Evolutionary conservation across 2,797 vertebrate species (phyloP).

Genomic region (Acanthis flammea): DNA sequence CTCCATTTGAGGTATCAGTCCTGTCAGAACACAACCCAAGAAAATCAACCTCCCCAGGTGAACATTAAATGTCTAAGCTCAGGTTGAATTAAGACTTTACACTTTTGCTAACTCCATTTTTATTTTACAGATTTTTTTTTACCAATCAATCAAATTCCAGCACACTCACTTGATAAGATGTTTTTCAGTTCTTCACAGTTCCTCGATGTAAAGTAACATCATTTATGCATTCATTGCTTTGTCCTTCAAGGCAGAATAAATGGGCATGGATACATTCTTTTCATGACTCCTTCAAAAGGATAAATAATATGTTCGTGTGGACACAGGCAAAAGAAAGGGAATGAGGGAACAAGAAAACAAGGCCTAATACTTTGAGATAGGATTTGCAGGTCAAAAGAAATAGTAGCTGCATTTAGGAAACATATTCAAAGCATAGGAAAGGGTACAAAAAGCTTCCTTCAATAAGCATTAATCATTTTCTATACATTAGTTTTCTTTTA

Average conservation of each 20-base stretch:
- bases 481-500: neutral
- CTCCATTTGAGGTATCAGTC: neutral
- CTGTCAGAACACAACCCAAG: neutral
- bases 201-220: neutral
- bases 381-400: neutral
- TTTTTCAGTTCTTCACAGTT: conserved; percentile 1
- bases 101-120: neutral
- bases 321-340: neutral
- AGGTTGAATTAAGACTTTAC: neutral
- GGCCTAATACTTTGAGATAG: neutral
- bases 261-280: neutral
- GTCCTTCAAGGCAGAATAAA: conserved; percentile 18
- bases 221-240: conserved; percentile 34
- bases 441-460: neutral
- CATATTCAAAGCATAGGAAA: neutral
- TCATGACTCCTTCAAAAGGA: conserved; percentile 11
- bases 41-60: neutral
- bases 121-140: neutral
- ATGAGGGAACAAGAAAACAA: neutral
- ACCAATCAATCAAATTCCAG: neutral
- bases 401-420: neutral
- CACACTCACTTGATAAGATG: neutral
- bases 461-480: neutral
- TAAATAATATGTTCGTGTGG: neutral
- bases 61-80: neutral